A percentile compares a stretch with the other conserved stretches of the same genome.
These are phyloP conservation scores for Podabrus alpinus DNA, from an alignment of 2,888 invertebrate genomes.

Conservation along the genomic window DNA sequence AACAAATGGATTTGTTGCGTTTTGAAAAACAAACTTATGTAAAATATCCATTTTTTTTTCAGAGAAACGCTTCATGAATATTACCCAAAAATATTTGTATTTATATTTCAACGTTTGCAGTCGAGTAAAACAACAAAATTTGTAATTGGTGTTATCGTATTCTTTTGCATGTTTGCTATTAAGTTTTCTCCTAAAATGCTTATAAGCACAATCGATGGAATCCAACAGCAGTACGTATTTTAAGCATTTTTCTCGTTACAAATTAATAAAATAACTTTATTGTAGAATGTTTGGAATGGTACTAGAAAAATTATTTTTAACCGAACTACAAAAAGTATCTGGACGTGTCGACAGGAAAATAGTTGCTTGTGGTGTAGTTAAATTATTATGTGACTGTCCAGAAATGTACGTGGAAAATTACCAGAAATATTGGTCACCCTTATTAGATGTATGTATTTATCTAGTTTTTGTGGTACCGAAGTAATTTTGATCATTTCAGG, in stretches of 20 bases:
- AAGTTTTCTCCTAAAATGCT: slow-evolving; percentile 78
- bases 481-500: slow-evolving; percentile 57
- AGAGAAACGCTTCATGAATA: slow-evolving; percentile 75
- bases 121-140: slow-evolving; percentile 95
- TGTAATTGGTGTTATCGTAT: slow-evolving; percentile 86
- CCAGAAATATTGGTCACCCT: slow-evolving; percentile 62
- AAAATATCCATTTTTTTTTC: slow-evolving; percentile 24
- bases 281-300: slow-evolving; percentile 95
- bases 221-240: slow-evolving; percentile 76
- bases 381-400: slow-evolving; percentile 79
- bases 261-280: slow-evolving; percentile 26
- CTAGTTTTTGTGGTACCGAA: background rate
- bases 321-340: slow-evolving; percentile 85
- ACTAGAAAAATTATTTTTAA: slow-evolving; percentile 82
- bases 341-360: slow-evolving; percentile 86
- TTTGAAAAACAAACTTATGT: no score
- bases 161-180: slow-evolving; percentile 84
- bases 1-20: no score
- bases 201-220: slow-evolving; percentile 79
- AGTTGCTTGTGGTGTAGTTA: slow-evolving; percentile 87
- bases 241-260: background rate
- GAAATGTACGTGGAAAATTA: slow-evolving; percentile 71
- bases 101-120: slow-evolving; percentile 92
- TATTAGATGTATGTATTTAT: slow-evolving; percentile 59
- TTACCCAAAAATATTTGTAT: slow-evolving; percentile 84